Evolutionary conservation across 2,888 invertebrate genomes (phyloP).

Genomic region (Nephrotoma flavescens): DNA sequence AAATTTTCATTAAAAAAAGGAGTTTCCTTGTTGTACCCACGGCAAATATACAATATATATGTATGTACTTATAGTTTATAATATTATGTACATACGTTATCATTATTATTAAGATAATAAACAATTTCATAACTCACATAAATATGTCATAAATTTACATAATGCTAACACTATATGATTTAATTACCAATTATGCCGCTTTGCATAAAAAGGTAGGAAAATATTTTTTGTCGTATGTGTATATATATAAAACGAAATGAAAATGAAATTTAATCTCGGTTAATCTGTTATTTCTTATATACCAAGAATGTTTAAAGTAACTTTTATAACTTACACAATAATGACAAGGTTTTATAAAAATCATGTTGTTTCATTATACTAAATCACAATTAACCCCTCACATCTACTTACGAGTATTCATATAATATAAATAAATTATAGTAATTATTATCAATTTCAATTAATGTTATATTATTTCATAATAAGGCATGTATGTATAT

Average conservation of each 20-base stretch:
- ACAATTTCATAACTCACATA: neutral
- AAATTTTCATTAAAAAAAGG: neutral
- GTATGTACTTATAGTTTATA: neutral
- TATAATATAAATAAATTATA: neutral
- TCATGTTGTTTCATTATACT: neutral
- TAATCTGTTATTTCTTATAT: neutral
- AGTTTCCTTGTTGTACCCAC: neutral
- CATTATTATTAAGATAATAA: neutral
- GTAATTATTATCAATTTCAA: neutral
- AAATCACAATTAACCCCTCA: neutral
- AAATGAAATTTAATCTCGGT: neutral
- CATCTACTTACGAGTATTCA: too few species aligned
- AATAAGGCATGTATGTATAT: neutral
- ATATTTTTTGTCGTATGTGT: neutral
- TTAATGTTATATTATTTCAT: neutral
- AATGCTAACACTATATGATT: neutral
- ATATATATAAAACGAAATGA: neutral
- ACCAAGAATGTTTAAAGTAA: neutral
- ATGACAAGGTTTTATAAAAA: neutral
- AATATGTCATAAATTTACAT: neutral
- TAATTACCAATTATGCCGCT: neutral
- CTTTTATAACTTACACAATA: neutral
- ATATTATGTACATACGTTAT: neutral
- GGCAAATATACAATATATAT: neutral
- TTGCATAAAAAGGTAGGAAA: neutral